Evolutionary conservation across 2,888 invertebrate genomes (phyloP).

Genomic region (Rhogogaster chlorosoma): DNA sequence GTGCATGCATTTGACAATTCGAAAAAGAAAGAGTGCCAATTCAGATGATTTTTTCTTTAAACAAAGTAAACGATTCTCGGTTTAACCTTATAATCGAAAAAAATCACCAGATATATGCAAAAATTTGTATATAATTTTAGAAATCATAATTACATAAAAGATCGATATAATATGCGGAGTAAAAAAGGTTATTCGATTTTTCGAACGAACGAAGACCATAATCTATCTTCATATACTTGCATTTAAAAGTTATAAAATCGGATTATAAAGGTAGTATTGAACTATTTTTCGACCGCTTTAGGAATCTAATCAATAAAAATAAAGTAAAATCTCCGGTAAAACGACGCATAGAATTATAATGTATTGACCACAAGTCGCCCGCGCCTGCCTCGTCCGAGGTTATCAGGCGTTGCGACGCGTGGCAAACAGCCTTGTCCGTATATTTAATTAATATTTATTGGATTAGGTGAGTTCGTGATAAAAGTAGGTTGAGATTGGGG

Average conservation of each 20-base stretch:
- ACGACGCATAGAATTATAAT: not conserved
- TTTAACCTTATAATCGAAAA: too few relatives aligned
- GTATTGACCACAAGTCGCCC: not conserved
- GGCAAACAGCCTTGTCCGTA: slow-evolving; percentile 21
- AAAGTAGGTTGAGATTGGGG: slow-evolving; percentile 45
- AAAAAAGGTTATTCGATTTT: too few relatives aligned
- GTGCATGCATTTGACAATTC: too few relatives aligned
- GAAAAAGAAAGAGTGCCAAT: too few relatives aligned
- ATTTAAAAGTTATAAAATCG: not conserved
- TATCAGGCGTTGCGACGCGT: not conserved
- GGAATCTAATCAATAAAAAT: not conserved
- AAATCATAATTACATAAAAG: too few relatives aligned
- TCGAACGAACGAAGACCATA: too few relatives aligned
- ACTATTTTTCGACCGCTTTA: not conserved
- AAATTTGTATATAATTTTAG: too few relatives aligned
- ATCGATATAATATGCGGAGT: too few relatives aligned
- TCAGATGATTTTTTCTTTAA: too few relatives aligned
- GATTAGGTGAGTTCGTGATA: slow-evolving; percentile 49
- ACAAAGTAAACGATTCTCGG: too few relatives aligned
- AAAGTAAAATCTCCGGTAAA: not conserved
- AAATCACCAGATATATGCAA: too few relatives aligned
- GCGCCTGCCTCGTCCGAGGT: not conserved
- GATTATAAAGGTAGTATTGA: not conserved
- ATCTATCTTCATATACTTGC: too few relatives aligned
- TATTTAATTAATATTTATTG: slow-evolving; percentile 55